Percentiles rank a stretch among this genome's conserved stretches.
Evolutionary conservation across 2,113 vertebrate species (phyloP).

Genomic region (Colistium nudipinnis): DNA sequence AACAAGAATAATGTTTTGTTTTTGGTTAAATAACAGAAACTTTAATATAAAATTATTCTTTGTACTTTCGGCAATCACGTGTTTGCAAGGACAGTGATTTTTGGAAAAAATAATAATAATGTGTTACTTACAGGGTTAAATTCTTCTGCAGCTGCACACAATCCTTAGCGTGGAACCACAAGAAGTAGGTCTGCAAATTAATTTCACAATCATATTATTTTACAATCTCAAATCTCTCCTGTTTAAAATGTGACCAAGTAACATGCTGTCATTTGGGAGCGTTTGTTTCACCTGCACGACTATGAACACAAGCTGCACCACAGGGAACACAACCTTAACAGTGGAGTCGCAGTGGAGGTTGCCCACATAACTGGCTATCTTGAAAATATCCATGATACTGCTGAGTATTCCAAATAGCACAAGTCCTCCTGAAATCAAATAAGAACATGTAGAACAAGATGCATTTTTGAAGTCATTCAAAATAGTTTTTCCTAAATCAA

Average conservation of each 20-base stretch:
- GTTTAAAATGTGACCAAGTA: neutral
- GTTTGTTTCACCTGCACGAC: conserved; percentile 87
- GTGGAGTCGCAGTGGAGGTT: conserved; percentile 87
- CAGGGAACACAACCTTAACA: conserved; percentile 89
- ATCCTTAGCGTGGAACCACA: conserved; percentile 92
- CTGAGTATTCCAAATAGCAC: conserved; percentile 91
- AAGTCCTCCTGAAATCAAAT: conserved; percentile 85
- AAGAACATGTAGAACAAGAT: neutral
- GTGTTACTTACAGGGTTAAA: conserved; percentile 82
- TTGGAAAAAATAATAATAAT: neutral
- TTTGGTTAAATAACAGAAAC: too few relatives aligned
- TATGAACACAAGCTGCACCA: conserved; percentile 89
- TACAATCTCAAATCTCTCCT: neutral
- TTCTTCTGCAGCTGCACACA: conserved; percentile 90
- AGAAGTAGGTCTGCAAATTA: conserved; percentile 89
- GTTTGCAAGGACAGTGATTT: neutral
- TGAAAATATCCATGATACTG: conserved; percentile 93
- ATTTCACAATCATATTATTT: neutral
- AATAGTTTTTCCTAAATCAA: neutral
- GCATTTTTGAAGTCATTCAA: neutral
- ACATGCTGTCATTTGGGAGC: conserved; percentile 43
- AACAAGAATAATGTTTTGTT: too few relatives aligned
- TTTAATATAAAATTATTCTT: too few relatives aligned
- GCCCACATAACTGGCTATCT: conserved; percentile 89
- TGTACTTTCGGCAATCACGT: neutral